These are phyloP conservation scores for Halictus quadricinctus DNA, from an alignment of 2,888 invertebrate genomes.

Conservation along the genomic window DNA sequence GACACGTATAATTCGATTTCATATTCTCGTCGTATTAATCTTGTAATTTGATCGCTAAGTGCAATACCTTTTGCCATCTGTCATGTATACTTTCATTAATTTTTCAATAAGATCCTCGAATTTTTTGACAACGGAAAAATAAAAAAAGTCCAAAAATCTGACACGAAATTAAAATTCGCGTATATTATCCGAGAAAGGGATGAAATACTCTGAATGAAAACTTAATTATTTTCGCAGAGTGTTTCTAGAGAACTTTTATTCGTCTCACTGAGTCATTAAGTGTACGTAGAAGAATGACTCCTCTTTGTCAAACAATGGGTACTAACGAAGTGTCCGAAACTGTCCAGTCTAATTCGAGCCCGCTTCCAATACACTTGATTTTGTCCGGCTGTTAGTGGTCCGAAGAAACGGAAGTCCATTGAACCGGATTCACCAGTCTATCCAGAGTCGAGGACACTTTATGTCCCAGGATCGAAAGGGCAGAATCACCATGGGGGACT, in stretches of 20 bases:
- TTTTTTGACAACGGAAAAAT: background rate
- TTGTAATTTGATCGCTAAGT: background rate
- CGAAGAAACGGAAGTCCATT: conserved; percentile 1
- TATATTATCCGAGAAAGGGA: background rate
- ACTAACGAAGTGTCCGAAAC: background rate
- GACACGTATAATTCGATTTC: too few species aligned
- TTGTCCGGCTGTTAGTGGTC: background rate
- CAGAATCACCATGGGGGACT: conserved; percentile 22
- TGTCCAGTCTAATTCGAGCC: background rate
- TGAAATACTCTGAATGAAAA: background rate
- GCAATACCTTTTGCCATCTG: background rate
- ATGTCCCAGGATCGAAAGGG: background rate
- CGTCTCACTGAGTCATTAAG: too few species aligned
- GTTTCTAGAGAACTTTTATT: background rate
- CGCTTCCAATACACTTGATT: background rate
- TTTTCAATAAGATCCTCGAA: background rate
- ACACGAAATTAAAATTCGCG: background rate
- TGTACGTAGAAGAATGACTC: background rate
- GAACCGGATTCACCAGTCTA: background rate
- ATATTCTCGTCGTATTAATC: too few species aligned
- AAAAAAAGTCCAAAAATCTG: background rate
- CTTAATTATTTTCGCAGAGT: too few species aligned
- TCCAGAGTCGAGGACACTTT: background rate
- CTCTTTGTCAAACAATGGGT: background rate
- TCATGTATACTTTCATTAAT: background rate